Base-by-base conservation (phyloP, 1,140 invertebrate species). In the Drosophila seguyi region DNA sequence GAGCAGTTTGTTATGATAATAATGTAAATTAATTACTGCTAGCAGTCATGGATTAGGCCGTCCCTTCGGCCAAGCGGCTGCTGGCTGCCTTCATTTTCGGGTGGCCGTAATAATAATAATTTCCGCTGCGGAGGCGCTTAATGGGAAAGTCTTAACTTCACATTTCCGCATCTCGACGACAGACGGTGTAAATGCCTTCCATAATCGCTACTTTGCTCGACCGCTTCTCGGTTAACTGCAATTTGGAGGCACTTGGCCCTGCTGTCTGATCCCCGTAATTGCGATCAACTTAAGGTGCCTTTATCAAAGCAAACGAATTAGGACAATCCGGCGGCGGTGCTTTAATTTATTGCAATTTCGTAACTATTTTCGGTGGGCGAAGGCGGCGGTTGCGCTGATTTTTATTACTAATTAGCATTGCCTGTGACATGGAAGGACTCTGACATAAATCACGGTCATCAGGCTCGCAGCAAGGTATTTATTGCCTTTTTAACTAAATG, bases 401-500 rank as follows among this genome's bases (percentile, higher is more conserved):
- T 82, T 79, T 75, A 86, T 87, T 75, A 76, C 60, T 73, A 87
- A 87, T 87, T 86, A 87, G 69, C 58, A 57, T 72, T 82, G 66
- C 67, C 59, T 81, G 63, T 61, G 74, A 69, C 60, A 81, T 61
- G 42, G 36, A 68, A 55, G 36, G 59, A 48, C 11, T 65, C 18
- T 18, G 22, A 29, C 75, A 87, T 87, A 79, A 86, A 86, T 86
- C 79, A 83, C 58, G 44, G 58, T 63, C 57, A 47, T 44, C 61
- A 60, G 61, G 29, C 59, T 71, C 36, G 41, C 38, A 42, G 45
- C 55, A 77, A 67, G 52, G 67, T 88, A 87, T 84, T 84, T 88
- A 88, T 88, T 77, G 79, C 84, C 79, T 79, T 83, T 83, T 83
- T 68, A 83, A 83, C 84, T 87, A 79, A 87, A 86, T 76, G 67